phyloP scores from a whole-genome alignment of 1,140 invertebrate species.

The Sesamia nonagrioides region DNA sequence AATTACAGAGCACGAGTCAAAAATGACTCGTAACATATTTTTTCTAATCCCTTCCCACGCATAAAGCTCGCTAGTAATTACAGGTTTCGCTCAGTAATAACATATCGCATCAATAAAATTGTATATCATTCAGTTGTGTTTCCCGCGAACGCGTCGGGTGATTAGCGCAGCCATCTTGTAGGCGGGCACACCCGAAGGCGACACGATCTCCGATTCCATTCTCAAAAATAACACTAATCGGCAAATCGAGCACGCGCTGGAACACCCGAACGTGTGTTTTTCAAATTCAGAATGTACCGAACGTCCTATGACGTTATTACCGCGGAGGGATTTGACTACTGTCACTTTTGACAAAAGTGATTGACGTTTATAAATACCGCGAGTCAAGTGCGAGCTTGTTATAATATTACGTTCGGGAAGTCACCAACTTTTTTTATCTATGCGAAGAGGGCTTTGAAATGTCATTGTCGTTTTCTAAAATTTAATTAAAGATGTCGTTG shows the following conservation, averaged over 20 bases:
- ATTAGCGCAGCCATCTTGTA: constrained; percentile 86
- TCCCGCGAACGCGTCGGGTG: constrained; percentile 77
- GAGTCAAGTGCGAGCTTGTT: constrained; percentile 82
- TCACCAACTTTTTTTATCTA: constrained; percentile 72
- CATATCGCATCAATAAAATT: constrained; percentile 86
- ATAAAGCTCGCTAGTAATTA: constrained; percentile 82
- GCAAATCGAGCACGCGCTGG: constrained; percentile 80
- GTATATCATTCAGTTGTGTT: constrained; percentile 83
- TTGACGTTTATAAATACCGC: constrained; percentile 83
- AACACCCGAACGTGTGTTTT: constrained; percentile 81
- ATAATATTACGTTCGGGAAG: constrained; percentile 65
- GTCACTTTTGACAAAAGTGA: constrained; percentile 84
- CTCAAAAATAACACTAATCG: constrained; percentile 86
- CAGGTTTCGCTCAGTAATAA: constrained; percentile 84
- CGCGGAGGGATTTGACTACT: constrained; percentile 82
- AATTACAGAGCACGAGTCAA: constrained; percentile 84
- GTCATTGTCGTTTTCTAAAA: constrained; percentile 59
- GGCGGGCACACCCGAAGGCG: constrained; percentile 82
- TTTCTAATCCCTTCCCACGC: constrained; percentile 85
- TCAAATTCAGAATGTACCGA: constrained; percentile 75
- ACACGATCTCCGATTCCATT: constrained; percentile 84
- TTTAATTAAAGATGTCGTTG: constrained; percentile 33
- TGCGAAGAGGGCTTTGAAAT: constrained; percentile 71
- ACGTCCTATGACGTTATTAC: constrained; percentile 80
- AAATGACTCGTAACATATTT: constrained; percentile 71